Percentiles rank a stretch among this genome's conserved stretches.
phyloP scores from a whole-genome alignment of 1,140 invertebrate species.

The Dysdera silvatica region DNA sequence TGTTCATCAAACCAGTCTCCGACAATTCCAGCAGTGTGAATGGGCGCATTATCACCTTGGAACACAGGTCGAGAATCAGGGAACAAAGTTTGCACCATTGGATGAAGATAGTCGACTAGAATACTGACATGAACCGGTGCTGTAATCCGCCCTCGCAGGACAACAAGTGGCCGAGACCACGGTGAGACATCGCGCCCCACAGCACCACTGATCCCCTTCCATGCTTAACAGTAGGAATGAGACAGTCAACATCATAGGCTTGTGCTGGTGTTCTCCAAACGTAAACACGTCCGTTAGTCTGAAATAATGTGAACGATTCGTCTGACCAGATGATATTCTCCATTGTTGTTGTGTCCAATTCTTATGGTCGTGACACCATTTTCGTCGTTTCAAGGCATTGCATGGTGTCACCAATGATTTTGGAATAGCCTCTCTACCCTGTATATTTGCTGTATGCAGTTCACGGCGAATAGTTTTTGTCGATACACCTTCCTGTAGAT shows the following conservation, averaged over 20 bases:
- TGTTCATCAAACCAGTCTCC: background rate
- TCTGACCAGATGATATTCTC: too few species aligned
- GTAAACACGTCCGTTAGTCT: too few species aligned
- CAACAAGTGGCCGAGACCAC: background rate
- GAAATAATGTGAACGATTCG: too few species aligned
- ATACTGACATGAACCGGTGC: background rate
- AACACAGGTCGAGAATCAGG: background rate
- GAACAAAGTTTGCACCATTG: conserved; percentile 10
- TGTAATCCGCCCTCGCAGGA: background rate
- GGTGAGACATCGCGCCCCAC: background rate
- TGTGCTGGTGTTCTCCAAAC: too few species aligned
- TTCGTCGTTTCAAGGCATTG: conserved; percentile 7
- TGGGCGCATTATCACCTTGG: conserved; percentile 3
- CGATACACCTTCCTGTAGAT: background rate
- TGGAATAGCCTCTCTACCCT: conserved; percentile 13
- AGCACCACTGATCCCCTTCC: background rate
- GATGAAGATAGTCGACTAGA: conserved; percentile 3
- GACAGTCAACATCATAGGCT: too few species aligned
- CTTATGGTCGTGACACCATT: conserved; percentile 10
- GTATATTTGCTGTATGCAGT: conserved; percentile 5
- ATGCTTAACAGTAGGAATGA: conserved; percentile 1
- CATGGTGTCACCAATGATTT: conserved; percentile 19
- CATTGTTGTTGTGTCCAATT: background rate
- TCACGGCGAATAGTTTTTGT: conserved; percentile 2
- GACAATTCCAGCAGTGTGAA: background rate